Base-by-base conservation (phyloP, 2,113 vertebrate species). In the Tor tambroides region DNA sequence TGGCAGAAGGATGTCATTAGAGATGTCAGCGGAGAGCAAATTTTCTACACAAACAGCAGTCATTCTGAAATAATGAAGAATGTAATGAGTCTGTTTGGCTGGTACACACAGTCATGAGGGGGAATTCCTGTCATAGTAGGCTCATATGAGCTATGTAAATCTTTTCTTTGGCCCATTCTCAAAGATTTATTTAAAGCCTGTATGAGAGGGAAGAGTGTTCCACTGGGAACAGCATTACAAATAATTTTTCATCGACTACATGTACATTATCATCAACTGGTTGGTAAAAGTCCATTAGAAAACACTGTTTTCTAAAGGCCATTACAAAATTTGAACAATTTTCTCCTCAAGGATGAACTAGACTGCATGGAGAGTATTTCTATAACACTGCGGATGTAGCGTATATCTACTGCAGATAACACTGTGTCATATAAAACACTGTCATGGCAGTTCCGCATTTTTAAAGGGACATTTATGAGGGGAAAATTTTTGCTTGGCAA, bases 391-490 rank as follows among this genome's bases (percentile, higher is more conserved):
- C 1, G 19, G 54, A 59, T 59, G 8, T 43, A n/a, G 19, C 5
- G 0, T 43, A 63, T 17, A 80, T 81, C 38, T 26, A 63, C 15
- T 11, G 2, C 23, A 67, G 61, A 46, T 67, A 82, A 67, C 10
- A 35, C 21, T 30, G 0, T 43, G 19, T 41, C 17, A 63, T 43
- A 81, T 28, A 65, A 15, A 10, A n/a, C 35, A 23, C 21, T 41
- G 23, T 82, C 41, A 35, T 54, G 30, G 43, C 30, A 71, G 15
- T 83, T 72, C 65, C 11, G 74, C 28, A 54, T 54, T 51, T 83
- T 83, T 54, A 28, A 72, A 51, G 5, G 19, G 63, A 23, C 28
- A 83, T 83, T 83, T 83, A 83, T 83, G 21, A 71, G 19, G 28
- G n/a, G 26, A 23, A 67, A 17, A 14, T 23, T 19, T 69, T 11